phyloP scores from a whole-genome alignment of 2,797 vertebrate genomes.

The Simalia tracyae region DNA sequence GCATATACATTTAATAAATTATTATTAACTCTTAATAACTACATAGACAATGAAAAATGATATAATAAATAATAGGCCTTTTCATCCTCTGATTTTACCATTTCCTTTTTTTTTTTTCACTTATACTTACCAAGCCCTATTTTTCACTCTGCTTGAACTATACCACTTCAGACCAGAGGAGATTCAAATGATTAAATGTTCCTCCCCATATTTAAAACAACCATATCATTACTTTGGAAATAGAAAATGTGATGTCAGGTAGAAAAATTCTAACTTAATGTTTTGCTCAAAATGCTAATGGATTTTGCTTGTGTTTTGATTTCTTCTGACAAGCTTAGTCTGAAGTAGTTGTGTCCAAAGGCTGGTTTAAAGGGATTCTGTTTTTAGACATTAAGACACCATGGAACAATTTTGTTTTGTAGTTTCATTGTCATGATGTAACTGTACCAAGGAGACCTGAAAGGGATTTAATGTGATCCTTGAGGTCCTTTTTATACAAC shows the following conservation, averaged over 20 bases:
- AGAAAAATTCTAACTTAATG: background rate
- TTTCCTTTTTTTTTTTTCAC: background rate
- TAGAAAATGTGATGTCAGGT: background rate
- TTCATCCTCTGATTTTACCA: background rate
- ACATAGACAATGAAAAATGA: background rate
- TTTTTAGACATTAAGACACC: background rate
- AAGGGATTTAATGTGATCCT: background rate
- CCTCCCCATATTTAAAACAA: background rate
- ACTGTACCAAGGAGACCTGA: background rate
- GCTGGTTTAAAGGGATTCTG: background rate
- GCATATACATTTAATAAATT: background rate
- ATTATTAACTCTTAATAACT: background rate
- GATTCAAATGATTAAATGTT: background rate
- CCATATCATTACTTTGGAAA: background rate
- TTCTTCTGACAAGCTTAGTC: background rate
- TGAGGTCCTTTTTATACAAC: background rate
- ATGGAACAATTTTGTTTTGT: background rate
- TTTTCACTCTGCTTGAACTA: background rate
- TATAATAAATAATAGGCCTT: background rate
- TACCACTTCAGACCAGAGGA: background rate
- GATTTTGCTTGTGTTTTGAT: background rate
- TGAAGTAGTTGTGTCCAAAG: background rate
- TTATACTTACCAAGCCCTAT: background rate
- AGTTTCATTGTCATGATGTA: background rate
- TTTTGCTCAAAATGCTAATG: background rate